Percentiles rank a stretch among this genome's conserved stretches.
Evolutionary conservation across 2,113 vertebrate species (phyloP).

Genomic region (Peromyscus maniculatus): DNA sequence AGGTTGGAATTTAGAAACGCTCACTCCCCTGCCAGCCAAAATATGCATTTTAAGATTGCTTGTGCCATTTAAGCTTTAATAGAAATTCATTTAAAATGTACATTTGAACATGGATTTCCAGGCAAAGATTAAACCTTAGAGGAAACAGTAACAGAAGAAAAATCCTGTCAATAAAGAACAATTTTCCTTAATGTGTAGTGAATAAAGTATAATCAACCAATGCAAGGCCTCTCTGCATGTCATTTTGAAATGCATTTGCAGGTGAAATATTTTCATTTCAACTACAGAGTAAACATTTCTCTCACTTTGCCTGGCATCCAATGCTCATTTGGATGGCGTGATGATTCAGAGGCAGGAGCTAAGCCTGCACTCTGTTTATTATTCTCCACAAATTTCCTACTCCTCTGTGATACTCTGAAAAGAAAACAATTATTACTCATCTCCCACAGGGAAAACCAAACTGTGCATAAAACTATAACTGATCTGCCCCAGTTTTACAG

Average conservation of each 20-base stretch:
- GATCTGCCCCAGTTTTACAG: not conserved
- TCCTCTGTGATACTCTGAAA: slow-evolving; percentile 60
- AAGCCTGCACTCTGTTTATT: slow-evolving; percentile 55
- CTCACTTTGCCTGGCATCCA: slow-evolving; percentile 47
- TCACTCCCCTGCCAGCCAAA: not conserved
- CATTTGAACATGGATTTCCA: slow-evolving; percentile 40
- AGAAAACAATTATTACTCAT: slow-evolving; percentile 73
- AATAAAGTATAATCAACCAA: slow-evolving; percentile 37
- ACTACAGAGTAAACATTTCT: not conserved
- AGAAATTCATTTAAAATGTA: slow-evolving; percentile 54
- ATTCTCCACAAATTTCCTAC: slow-evolving; percentile 73
- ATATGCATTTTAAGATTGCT: slow-evolving; percentile 5
- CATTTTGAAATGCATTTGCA: slow-evolving; percentile 46
- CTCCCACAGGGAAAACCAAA: slow-evolving; percentile 52
- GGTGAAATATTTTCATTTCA: slow-evolving; percentile 68
- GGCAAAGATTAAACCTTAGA: slow-evolving; percentile 21
- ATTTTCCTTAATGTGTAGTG: slow-evolving; percentile 2
- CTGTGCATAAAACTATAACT: slow-evolving; percentile 47
- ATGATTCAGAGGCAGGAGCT: slow-evolving; percentile 36
- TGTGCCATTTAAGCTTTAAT: not conserved
- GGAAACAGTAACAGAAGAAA: slow-evolving; percentile 26
- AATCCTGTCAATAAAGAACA: slow-evolving; percentile 3
- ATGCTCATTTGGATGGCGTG: slow-evolving; percentile 40
- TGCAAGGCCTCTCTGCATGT: slow-evolving; percentile 15
- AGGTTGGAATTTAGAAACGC: not conserved